These are phyloP conservation scores for Rhinoderma darwinii DNA, from an alignment of 2,113 vertebrate species.

Conservation along the genomic window DNA sequence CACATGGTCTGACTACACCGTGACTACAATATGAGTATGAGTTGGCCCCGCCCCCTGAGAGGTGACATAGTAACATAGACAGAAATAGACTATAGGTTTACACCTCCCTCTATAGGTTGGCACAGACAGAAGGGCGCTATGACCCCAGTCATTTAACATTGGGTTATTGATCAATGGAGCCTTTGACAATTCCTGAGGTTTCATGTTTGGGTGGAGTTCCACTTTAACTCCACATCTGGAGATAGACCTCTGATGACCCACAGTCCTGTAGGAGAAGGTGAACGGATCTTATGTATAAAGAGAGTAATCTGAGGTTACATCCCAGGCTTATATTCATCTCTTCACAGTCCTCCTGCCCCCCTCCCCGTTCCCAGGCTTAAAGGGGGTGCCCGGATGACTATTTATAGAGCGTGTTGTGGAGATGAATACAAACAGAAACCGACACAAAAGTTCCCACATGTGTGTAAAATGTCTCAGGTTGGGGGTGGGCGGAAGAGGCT, in stretches of 20 bases:
- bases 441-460: neutral
- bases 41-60: no score
- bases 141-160: no score
- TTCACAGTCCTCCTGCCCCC: neutral
- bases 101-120: no score
- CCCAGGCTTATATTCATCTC: neutral
- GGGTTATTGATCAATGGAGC: no score
- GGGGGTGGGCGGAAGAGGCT: neutral
- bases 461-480: neutral
- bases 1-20: no score
- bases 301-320: neutral
- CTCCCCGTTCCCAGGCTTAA: neutral
- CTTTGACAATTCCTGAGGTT: no score
- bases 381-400: neutral
- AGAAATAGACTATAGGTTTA: no score
- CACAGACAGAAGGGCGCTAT: neutral
- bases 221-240: neutral
- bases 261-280: neutral
- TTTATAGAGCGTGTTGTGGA: conserved; percentile 42
- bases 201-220: neutral
- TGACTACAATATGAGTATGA: no score
- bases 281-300: neutral
- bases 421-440: conserved; percentile 44
- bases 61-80: no score
- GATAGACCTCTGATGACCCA: neutral